Evolutionary conservation across 53 echinoderm and acorn worm genomes (phyloP).

Genomic region (Henricia sp.): DNA sequence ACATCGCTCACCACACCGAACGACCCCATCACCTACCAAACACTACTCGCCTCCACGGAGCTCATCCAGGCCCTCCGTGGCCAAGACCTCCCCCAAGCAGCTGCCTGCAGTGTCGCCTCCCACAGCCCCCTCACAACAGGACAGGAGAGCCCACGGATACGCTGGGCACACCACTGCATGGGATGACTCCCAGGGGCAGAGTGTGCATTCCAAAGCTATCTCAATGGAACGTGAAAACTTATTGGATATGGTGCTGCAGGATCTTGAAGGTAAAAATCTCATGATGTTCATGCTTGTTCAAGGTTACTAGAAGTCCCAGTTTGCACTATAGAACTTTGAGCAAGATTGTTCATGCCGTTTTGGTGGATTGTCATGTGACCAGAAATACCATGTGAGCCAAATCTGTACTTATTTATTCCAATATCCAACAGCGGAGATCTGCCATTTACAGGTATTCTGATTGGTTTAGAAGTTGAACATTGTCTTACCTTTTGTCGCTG

Average conservation of each 20-base stretch:
- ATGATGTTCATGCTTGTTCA: too few relatives aligned
- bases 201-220: constrained; percentile 68
- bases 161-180: background rate
- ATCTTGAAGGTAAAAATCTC: constrained; percentile 78
- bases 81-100: constrained; percentile 56
- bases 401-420: too few relatives aligned
- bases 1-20: background rate
- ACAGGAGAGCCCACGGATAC: background rate
- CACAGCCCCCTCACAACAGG: constrained; percentile 18
- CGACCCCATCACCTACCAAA: background rate
- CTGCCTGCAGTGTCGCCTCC: constrained; percentile 39
- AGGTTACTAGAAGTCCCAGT: too few relatives aligned
- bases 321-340: too few relatives aligned
- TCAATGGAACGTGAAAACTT: constrained; percentile 42
- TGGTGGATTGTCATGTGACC: too few relatives aligned
- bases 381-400: too few relatives aligned
- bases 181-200: background rate
- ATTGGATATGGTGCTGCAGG: constrained; percentile 87
- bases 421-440: too few relatives aligned
- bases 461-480: too few relatives aligned
- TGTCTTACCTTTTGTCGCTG: too few relatives aligned
- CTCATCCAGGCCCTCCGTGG: background rate
- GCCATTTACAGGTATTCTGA: too few relatives aligned
- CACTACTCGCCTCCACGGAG: background rate
- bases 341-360: too few relatives aligned